Percentiles rank a stretch among this genome's conserved stretches.
Conservation (phyloP, 2,797 vertebrate species). For the Parauchenoglanis punctatus region DNA sequence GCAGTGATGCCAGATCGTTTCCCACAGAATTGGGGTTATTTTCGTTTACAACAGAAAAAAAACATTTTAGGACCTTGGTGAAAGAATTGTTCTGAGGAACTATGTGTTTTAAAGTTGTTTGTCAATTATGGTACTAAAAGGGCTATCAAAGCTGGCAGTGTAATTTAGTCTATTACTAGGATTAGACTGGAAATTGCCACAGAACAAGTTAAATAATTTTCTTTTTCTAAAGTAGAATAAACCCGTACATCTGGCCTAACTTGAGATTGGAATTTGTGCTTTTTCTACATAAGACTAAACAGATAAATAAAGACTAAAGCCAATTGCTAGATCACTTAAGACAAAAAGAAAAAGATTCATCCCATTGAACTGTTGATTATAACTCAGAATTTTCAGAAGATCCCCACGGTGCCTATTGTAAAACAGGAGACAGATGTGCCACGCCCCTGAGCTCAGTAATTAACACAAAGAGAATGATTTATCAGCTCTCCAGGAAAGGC, state of each 20-base stretch:
- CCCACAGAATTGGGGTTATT: neutral
- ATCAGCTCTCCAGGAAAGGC: conserved; percentile 29
- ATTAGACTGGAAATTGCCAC: neutral
- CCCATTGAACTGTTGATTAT: neutral
- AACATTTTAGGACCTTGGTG: neutral
- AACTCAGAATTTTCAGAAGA: conserved; percentile 1
- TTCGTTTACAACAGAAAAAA: neutral
- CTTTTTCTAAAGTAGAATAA: neutral
- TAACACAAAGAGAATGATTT: conserved; percentile 45
- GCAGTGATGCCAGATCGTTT: neutral
- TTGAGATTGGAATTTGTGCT: neutral
- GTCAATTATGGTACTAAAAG: neutral
- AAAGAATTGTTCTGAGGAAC: neutral
- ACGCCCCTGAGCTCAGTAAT: conserved; percentile 40
- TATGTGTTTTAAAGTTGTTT: neutral
- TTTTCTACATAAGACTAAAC: neutral
- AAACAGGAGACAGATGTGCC: conserved; percentile 32
- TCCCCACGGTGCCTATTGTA: conserved; percentile 4
- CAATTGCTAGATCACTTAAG: neutral
- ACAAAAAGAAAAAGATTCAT: neutral
- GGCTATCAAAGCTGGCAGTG: neutral
- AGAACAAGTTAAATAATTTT: neutral
- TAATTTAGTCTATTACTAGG: neutral
- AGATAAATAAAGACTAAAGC: neutral
- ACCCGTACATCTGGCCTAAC: neutral